Percentiles rank a stretch among this genome's conserved stretches.
Conservation (phyloP, 2,113 vertebrate species). For the Nerophis ophidion region DNA sequence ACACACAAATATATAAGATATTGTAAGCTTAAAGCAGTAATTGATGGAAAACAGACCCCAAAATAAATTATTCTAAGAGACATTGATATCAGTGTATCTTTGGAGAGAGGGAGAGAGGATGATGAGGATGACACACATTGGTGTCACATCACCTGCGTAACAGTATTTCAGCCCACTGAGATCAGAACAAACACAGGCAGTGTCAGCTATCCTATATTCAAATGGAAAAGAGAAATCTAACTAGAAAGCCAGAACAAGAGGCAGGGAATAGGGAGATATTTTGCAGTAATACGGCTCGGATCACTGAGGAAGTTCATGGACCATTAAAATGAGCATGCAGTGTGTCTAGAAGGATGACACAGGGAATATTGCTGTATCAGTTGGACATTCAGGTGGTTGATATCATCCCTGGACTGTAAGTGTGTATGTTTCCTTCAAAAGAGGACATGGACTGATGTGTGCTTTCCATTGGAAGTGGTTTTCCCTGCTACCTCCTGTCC, state of each 20-base stretch:
- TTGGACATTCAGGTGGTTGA: slow-evolving; percentile 60
- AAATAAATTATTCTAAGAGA: slow-evolving; percentile 67
- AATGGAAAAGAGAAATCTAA: slow-evolving; percentile 35
- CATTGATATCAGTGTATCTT: slow-evolving; percentile 72
- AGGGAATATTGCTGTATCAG: slow-evolving; percentile 56
- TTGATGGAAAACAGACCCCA: slow-evolving; percentile 59
- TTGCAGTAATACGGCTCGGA: slow-evolving; percentile 38
- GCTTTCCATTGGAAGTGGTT: slow-evolving; percentile 62
- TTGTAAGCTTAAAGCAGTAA: slow-evolving; percentile 58
- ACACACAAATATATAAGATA: slow-evolving; percentile 54
- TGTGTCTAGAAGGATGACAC: slow-evolving; percentile 38
- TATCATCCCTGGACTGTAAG: slow-evolving; percentile 46
- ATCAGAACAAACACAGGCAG: slow-evolving; percentile 65
- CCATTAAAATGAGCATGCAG: slow-evolving; percentile 52
- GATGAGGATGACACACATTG: slow-evolving; percentile 57
- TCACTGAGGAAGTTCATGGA: slow-evolving; percentile 56
- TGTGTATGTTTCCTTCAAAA: slow-evolving; percentile 44
- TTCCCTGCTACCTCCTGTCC: slow-evolving; percentile 66
- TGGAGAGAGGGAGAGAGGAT: slow-evolving; percentile 69
- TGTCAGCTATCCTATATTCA: slow-evolving; percentile 63
- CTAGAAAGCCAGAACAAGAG: slow-evolving; percentile 63
- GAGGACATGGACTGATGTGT: slow-evolving; percentile 45
- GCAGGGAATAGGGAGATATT: slow-evolving; percentile 48
- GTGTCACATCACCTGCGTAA: slow-evolving; percentile 64
- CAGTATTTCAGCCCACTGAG: slow-evolving; percentile 69